Percentiles rank a stretch among this genome's conserved stretches.
Conservation (phyloP, 2,888 invertebrate species). For the Exephanes ischioxanthus region DNA sequence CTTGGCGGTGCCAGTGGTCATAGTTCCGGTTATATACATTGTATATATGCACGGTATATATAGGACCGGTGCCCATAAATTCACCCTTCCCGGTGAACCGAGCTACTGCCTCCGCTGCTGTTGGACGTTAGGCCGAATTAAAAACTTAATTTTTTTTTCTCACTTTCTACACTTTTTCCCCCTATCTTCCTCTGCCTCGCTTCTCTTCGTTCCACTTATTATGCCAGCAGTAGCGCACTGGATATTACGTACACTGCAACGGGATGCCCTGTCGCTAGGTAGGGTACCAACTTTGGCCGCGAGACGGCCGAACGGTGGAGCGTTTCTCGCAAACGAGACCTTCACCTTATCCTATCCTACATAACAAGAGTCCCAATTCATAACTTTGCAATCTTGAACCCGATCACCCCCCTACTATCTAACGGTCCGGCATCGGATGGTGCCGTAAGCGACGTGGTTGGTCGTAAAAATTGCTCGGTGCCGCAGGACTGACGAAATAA, state of each 20-base stretch:
- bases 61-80: slow-evolving; percentile 74
- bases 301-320: no score
- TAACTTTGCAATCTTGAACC: no score
- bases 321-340: no score
- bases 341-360: no score
- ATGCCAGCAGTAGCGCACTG: slow-evolving; percentile 31
- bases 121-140: slow-evolving; percentile 80
- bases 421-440: not conserved
- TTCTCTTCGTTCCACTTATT: slow-evolving; percentile 60
- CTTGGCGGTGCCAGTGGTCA: slow-evolving; percentile 52
- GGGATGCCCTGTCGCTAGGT: not conserved
- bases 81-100: slow-evolving; percentile 67
- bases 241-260: not conserved
- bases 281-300: no score
- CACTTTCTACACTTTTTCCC: slow-evolving; percentile 24
- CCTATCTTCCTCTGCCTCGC: slow-evolving; percentile 18
- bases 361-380: no score
- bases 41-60: slow-evolving; percentile 4
- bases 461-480: slow-evolving; percentile 27
- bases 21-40: slow-evolving; percentile 29
- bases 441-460: slow-evolving; percentile 33
- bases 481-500: slow-evolving; percentile 25
- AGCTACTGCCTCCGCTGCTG: slow-evolving; percentile 32
- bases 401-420: no score
- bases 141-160: slow-evolving; percentile 76